Base-by-base conservation (phyloP, 1,140 invertebrate species). In the Zaprionus lachaisei region DNA sequence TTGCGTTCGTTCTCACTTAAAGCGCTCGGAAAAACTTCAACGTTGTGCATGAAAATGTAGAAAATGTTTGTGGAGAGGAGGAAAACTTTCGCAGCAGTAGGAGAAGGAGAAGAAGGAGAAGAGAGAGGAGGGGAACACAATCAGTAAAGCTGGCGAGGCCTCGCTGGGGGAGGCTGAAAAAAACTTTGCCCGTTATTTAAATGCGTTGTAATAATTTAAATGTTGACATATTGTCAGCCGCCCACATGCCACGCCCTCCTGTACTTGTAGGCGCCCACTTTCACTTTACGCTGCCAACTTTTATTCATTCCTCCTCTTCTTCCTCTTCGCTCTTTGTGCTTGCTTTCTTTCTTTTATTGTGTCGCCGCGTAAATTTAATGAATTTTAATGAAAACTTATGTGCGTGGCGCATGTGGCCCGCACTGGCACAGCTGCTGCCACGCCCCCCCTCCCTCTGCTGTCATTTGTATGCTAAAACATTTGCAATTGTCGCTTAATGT, bases 351-450 rank as follows among this genome's bases (percentile, higher is more conserved):
- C 24, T 82, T 80, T 85, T 82, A 82, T 82, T 86, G 79, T 77
- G 64, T 63, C 66, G 83, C 55, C 72, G 72, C 67, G 77, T 65
- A 73, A 87, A 72, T 87, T 86, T 87, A 87, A 83, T 87, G 84
- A 87, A 87, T 87, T 87, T 87, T 83, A 87, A 87, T 87, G 80
- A 80, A 84, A 85, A 84, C 81, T 81, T 84, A 74, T 84, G 81
- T 71, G 78, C 60, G 4, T 26, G 41, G 37, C 47, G 73, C 54
- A 41, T 60, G 65, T 70, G 60, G 38, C 58, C 31, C 58, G 24
- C 57, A 26, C 41, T 26, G 37, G 31, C 58, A 37, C 60, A 76
- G 67, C 68, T 64, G 37, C 11, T 31, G 49, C 17, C 15, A 20
- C 24, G 12, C 28, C 63, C 15, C 14, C 24, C 20, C 24, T 7